These are phyloP conservation scores for Apodemia hepburni DNA, from an alignment of 2,888 invertebrate genomes.

Conservation along the genomic window DNA sequence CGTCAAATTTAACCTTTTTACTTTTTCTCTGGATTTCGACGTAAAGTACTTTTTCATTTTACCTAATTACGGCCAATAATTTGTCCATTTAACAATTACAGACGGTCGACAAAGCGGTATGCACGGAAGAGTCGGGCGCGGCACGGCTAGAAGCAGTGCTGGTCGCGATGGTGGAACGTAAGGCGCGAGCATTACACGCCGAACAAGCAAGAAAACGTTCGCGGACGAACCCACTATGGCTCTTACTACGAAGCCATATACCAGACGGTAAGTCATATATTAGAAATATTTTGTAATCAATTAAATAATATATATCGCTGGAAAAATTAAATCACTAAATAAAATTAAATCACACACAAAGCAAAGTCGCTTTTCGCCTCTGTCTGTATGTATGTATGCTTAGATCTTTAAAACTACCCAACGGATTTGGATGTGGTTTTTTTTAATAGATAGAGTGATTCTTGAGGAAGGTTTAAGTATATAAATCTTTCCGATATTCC, in stretches of 20 bases:
- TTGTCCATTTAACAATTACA: slow-evolving; percentile 40
- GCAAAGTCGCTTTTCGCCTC: too few relatives aligned
- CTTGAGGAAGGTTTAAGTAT: too few relatives aligned
- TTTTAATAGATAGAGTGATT: too few relatives aligned
- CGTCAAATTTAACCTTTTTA: too few relatives aligned
- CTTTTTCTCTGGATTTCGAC: too few relatives aligned
- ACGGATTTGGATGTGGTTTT: too few relatives aligned
- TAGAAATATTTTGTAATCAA: neutral
- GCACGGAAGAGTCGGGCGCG: slow-evolving; percentile 83
- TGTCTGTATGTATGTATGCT: too few relatives aligned
- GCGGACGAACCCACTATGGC: slow-evolving; percentile 59
- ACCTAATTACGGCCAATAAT: neutral
- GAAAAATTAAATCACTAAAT: too few relatives aligned
- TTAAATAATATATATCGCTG: too few relatives aligned
- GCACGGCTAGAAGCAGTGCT: slow-evolving; percentile 85
- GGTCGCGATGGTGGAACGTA: slow-evolving; percentile 85
- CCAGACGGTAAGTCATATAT: slow-evolving; percentile 54
- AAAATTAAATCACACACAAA: too few relatives aligned
- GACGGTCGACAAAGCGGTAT: slow-evolving; percentile 86
- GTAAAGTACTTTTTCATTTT: neutral
- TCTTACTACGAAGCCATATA: slow-evolving; percentile 64
- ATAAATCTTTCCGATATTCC: too few relatives aligned
- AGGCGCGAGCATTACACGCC: slow-evolving; percentile 79
- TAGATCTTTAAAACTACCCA: too few relatives aligned
- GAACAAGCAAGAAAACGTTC: slow-evolving; percentile 76